Conservation (phyloP, 2,888 invertebrate genomes). For the Drosophila prostipennis region DNA sequence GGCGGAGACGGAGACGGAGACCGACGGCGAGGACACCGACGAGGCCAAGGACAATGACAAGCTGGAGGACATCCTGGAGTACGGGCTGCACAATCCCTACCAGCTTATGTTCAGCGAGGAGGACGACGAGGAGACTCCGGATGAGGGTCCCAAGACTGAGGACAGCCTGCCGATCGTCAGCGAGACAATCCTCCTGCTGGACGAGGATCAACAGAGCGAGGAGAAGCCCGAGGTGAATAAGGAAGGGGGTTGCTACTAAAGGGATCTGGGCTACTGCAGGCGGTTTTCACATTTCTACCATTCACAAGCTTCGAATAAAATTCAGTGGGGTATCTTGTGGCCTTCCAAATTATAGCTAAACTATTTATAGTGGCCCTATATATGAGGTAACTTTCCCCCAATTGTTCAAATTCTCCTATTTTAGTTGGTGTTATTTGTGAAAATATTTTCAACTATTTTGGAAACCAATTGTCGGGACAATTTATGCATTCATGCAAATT, state of each 20-base stretch:
- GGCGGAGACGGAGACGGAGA: slow-evolving; percentile 1
- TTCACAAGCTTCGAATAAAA: not conserved
- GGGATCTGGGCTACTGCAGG: not conserved
- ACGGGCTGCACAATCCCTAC: slow-evolving; percentile 20
- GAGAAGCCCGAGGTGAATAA: slow-evolving; percentile 2
- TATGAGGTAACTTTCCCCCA: too few species aligned
- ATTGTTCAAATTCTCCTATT: too few species aligned
- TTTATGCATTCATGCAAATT: not conserved
- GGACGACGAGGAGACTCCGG: slow-evolving; percentile 10
- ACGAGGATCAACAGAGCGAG: slow-evolving; percentile 25
- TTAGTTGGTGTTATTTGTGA: too few species aligned
- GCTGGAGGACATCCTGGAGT: not conserved
- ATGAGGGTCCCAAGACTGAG: not conserved
- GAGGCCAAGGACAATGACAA: not conserved
- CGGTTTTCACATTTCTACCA: not conserved
- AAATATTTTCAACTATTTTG: too few species aligned
- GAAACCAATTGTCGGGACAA: not conserved
- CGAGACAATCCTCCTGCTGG: slow-evolving; percentile 12
- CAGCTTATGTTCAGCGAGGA: slow-evolving; percentile 31
- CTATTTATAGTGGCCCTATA: not conserved
- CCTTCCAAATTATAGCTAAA: not conserved
- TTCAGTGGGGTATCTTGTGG: not conserved
- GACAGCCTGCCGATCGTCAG: not conserved
- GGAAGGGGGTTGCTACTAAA: not conserved
- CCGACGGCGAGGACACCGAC: not conserved